Conservation (phyloP, 2,113 vertebrate species). For the Solenodon paradoxus region DNA sequence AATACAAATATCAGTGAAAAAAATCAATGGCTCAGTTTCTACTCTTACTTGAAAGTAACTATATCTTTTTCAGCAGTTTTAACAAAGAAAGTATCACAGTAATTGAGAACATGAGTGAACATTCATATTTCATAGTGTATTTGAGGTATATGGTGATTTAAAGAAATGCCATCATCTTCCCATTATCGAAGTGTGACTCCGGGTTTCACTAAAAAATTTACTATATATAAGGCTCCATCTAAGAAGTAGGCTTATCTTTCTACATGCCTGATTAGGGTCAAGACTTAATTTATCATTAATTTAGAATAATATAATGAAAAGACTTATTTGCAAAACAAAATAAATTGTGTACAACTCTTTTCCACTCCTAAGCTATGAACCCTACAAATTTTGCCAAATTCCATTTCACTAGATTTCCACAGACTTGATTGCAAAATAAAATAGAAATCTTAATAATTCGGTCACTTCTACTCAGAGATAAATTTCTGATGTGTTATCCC, state of each 20-base stretch:
- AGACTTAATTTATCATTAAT: slow-evolving; percentile 23
- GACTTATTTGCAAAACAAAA: neutral
- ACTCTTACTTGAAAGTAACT: neutral
- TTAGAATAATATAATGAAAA: neutral
- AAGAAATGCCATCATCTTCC: neutral
- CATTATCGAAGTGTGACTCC: neutral
- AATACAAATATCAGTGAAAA: slow-evolving; percentile 61
- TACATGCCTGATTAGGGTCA: neutral
- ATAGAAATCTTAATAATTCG: neutral
- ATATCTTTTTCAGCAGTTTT: slow-evolving; percentile 6
- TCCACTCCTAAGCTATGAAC: neutral
- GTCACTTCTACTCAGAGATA: neutral
- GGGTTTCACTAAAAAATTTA: neutral
- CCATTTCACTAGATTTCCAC: neutral
- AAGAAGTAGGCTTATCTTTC: neutral
- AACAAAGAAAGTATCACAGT: neutral
- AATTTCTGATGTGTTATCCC: neutral
- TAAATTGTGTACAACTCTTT: neutral
- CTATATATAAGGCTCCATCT: neutral
- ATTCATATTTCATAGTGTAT: slow-evolving; percentile 34
- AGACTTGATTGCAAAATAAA: neutral
- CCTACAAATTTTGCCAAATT: neutral
- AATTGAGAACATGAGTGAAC: neutral
- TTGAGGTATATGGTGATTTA: neutral
- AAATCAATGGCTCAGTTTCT: neutral